A percentile compares a stretch with the other conserved stretches of the same genome.
These are phyloP conservation scores for Danio tinwini DNA, from an alignment of 2,797 vertebrate species.

Conservation along the genomic window DNA sequence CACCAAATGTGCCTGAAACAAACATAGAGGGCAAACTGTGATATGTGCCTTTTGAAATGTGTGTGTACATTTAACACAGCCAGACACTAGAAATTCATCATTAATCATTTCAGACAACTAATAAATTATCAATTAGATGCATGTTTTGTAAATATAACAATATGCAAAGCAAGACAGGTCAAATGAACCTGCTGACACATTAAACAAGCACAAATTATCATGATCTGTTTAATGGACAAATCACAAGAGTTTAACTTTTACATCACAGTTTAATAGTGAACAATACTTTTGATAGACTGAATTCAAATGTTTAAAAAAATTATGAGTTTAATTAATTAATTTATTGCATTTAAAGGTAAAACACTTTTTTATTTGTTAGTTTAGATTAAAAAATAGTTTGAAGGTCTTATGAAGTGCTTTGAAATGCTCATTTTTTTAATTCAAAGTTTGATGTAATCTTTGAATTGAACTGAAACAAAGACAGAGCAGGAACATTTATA, in stretches of 20 bases:
- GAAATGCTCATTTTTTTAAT: no score
- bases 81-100: background rate
- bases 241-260: background rate
- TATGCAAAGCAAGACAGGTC: background rate
- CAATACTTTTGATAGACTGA: no score
- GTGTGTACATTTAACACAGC: background rate
- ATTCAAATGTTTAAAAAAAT: no score
- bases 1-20: constrained; percentile 17
- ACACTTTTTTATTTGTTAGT: no score
- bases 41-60: background rate
- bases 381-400: no score
- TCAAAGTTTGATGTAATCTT: no score
- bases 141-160: background rate
- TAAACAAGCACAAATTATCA: background rate
- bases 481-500: no score
- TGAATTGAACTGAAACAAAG: no score
- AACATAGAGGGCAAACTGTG: background rate
- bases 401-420: no score
- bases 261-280: background rate
- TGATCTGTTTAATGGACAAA: background rate
- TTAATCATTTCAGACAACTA: background rate
- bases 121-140: background rate
- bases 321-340: no score
- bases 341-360: no score
- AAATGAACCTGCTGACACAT: background rate